Evolutionary conservation across 2,797 vertebrate species (phyloP).

Genomic region (Labroides dimidiatus): DNA sequence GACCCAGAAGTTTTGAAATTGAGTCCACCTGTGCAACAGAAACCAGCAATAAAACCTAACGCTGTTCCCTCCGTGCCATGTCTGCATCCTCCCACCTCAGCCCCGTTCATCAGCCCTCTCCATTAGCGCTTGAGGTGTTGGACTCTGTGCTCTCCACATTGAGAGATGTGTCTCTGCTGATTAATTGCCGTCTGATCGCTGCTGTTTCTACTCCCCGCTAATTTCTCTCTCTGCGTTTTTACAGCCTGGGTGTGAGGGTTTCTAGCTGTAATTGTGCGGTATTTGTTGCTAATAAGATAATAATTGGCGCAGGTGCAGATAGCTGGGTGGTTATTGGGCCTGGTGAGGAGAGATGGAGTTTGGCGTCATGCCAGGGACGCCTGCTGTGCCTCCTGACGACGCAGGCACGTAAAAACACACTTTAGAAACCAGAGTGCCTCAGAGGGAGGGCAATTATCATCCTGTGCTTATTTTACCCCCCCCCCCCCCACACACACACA

Average conservation of each 20-base stretch:
- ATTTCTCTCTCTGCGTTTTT: conserved; percentile 74
- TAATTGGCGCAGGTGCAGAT: conserved; percentile 88
- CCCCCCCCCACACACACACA: too few species aligned
- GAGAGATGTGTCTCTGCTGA: conserved; percentile 73
- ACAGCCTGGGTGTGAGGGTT: conserved; percentile 71
- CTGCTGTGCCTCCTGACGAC: conserved; percentile 62
- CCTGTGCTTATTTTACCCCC: conserved; percentile 29
- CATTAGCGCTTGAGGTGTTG: conserved; percentile 68
- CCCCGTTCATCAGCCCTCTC: conserved; percentile 53
- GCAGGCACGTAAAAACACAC: conserved; percentile 74
- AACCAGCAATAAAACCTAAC: conserved; percentile 35
- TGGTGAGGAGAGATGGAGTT: conserved; percentile 71
- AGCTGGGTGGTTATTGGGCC: conserved; percentile 78
- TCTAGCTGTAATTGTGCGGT: conserved; percentile 84
- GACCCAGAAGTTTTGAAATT: conserved; percentile 9
- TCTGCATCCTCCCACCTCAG: conserved; percentile 45
- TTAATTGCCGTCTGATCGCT: conserved; percentile 81
- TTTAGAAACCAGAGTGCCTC: conserved; percentile 69
- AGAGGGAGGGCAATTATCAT: conserved; percentile 74
- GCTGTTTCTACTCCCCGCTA: conserved; percentile 74
- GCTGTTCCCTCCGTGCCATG: conserved; percentile 22
- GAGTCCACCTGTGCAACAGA: conserved; percentile 32
- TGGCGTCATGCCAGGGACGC: conserved; percentile 71
- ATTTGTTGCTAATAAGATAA: conserved; percentile 89
- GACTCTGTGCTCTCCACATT: conserved; percentile 46